Base-by-base conservation (phyloP, 2,888 invertebrate genomes). In the Drosophila seclusa region DNA sequence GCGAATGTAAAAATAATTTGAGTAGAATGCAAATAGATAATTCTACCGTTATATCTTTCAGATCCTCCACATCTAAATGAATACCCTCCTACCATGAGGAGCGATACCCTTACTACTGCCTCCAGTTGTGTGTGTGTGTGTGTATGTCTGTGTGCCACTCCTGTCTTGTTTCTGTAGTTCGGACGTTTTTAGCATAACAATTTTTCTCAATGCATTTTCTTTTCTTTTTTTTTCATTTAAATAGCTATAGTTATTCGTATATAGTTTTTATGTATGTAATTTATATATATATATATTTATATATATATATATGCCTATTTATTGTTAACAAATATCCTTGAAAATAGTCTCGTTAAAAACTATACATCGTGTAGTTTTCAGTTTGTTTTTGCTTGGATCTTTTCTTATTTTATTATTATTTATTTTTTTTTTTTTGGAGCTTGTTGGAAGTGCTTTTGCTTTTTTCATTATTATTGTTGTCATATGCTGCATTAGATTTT, bases 341-440 rank as follows among this genome's bases (percentile, higher is more conserved):
- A 65, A 80, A 78, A 76, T 80, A 80, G 67, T 85, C 76, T 83
- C 64, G 75, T 80, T 72, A 69, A 87, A 84, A 86, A 86, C 82
- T 82, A 82, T 87, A 76, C 72, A 75, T 85, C 49, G 60, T 70
- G 63, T 68, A 85, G 73, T 78, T 83, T 78, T 83, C 65, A 66
- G 60, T 72, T 67, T 66, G 29, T 18, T 68, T 67, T 69, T 31
- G 38, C 8, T 31, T 57, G 29, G n/a, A 21, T 40, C 29, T 10
- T 32, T 21, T 58, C 11, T 36, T 67, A 50, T 64, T 59, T 59
- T 73, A 70, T 73, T 76, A 68, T 70, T 73, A 32, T 73, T 57
- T 18, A n/a, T n/a, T n/a, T n/a, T n/a, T 52, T 45, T 38, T 53
- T 70, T 53, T 75, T 75, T 77, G 72, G 73, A 87, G 79, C 68